These are phyloP conservation scores for Protomyctophum bolini DNA, from an alignment of 2,113 vertebrate species.

Conservation along the genomic window DNA sequence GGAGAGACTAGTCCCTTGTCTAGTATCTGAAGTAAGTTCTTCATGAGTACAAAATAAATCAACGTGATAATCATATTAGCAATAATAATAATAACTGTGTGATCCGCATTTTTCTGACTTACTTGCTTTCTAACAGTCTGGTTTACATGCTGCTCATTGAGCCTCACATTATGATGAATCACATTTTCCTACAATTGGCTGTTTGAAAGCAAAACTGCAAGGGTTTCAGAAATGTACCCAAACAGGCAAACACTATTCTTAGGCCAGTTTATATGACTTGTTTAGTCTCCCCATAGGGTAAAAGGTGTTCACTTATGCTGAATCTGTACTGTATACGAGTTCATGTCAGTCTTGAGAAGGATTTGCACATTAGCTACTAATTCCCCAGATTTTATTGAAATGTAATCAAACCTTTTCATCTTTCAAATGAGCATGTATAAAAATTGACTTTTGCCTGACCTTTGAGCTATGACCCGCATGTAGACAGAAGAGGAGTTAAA, in stretches of 20 bases:
- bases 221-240: constrained; percentile 43
- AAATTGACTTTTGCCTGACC: constrained; percentile 15
- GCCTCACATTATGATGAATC: constrained; percentile 42
- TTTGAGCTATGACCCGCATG: constrained; percentile 12
- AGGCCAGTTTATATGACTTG: constrained; percentile 43
- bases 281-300: constrained; percentile 46
- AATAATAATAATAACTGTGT: constrained; percentile 65
- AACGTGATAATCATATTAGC: constrained; percentile 72
- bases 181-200: constrained; percentile 46
- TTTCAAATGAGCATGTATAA: constrained; percentile 17
- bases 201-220: constrained; percentile 38
- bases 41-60: constrained; percentile 48
- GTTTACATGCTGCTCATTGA: constrained; percentile 62
- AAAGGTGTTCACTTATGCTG: constrained; percentile 47
- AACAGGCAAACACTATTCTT: constrained; percentile 37
- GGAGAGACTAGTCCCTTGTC: constrained; percentile 53
- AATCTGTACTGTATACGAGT: constrained; percentile 52
- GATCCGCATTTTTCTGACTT: constrained; percentile 61
- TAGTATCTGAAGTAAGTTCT: constrained; percentile 49
- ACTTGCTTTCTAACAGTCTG: constrained; percentile 50
- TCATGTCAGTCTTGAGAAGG: constrained; percentile 62
- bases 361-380: constrained; percentile 46
- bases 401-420: not conserved
- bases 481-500: not conserved
- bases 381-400: not conserved